A percentile compares a stretch with the other conserved stretches of the same genome.
Evolutionary conservation across 1,140 invertebrate species (phyloP).

Genomic region (Drosophila dunni): DNA sequence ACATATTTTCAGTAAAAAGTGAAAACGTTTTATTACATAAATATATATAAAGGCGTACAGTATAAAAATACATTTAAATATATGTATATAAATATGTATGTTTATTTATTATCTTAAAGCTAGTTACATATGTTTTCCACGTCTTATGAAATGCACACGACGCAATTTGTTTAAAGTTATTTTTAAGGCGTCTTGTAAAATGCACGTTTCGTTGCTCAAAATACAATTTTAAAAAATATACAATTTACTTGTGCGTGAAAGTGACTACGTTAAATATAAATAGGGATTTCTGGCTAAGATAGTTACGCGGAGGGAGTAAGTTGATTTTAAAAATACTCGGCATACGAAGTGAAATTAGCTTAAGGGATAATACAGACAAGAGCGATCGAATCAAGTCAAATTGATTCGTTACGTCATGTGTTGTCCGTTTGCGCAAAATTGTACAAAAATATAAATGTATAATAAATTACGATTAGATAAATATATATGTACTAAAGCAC

Average conservation of each 20-base stretch:
- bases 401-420: too few species aligned
- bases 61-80: constrained; percentile 12
- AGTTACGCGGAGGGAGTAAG: not conserved
- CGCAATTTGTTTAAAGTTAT: not conserved
- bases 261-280: not conserved
- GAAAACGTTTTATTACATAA: constrained; percentile 20
- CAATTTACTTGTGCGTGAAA: not conserved
- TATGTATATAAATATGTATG: constrained; percentile 12
- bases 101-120: constrained; percentile 6
- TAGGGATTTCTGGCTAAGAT: constrained; percentile 18
- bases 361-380: too few species aligned
- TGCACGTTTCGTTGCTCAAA: not conserved
- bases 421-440: not conserved
- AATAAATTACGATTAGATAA: constrained; percentile 19
- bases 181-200: constrained; percentile 9
- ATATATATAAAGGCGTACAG: constrained; percentile 6
- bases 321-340: not conserved
- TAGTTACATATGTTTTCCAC: constrained; percentile 18
- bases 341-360: constrained; percentile 1
- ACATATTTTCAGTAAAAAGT: constrained; percentile 7
- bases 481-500: not conserved
- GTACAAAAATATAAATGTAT: constrained; percentile 36
- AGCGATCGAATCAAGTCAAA: too few species aligned
- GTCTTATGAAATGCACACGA: not conserved
- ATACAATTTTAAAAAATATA: constrained; percentile 5